These are phyloP conservation scores for Anser brachyrhynchus DNA, from an alignment of 2,113 vertebrate species.

Conservation along the genomic window DNA sequence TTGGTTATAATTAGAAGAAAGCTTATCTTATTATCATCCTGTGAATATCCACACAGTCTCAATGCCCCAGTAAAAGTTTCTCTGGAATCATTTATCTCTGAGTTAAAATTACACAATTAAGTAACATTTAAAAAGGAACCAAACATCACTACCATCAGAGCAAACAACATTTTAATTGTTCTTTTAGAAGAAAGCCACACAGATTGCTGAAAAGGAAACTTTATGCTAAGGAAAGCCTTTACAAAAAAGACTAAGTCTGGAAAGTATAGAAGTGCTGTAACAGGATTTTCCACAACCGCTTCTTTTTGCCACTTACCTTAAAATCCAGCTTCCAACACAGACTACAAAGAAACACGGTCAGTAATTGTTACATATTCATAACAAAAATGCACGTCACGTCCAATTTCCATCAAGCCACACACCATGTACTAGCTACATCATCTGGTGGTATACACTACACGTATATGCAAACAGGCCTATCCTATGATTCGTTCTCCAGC, in stretches of 20 bases:
- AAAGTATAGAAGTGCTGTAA: not conserved
- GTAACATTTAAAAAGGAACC: not conserved
- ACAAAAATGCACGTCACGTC: not conserved
- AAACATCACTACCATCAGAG: not conserved
- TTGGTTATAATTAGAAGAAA: conserved; percentile 2
- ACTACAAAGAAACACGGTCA: not conserved
- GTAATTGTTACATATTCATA: fast-evolving
- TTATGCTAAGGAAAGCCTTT: not conserved
- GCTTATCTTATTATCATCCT: not conserved
- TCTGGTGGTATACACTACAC: not conserved
- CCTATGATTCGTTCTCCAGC: not conserved
- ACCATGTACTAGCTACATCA: not conserved
- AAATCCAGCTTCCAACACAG: fast-evolving
- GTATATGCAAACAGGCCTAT: not conserved
- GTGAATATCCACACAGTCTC: not conserved
- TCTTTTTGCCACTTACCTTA: not conserved
- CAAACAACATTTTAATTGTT: not conserved
- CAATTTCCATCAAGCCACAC: not conserved
- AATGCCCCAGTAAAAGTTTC: not conserved
- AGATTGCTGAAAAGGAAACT: not conserved
- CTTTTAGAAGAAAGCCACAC: not conserved
- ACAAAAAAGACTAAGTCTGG: not conserved
- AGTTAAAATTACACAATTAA: not conserved
- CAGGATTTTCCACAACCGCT: not conserved
- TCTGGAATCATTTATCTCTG: not conserved